Evolutionary conservation across 2,113 vertebrate species (phyloP).

Genomic region (Myrmecobius fasciatus): DNA sequence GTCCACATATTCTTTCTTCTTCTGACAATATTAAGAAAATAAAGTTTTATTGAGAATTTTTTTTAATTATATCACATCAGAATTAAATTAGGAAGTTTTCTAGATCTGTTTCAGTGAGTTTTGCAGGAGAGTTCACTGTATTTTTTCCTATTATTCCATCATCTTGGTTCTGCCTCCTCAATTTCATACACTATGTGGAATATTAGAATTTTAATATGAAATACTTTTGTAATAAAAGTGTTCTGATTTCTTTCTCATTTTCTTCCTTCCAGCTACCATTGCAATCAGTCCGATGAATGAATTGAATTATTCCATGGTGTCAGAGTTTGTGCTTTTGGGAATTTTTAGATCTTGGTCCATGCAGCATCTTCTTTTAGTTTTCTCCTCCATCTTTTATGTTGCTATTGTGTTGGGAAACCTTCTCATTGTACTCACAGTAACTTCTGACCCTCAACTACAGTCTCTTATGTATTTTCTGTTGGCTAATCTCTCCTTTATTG

Average conservation of each 20-base stretch:
- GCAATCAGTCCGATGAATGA: neutral
- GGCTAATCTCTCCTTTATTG: no score
- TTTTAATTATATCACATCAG: neutral
- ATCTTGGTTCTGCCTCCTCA: neutral
- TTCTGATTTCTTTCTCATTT: no score
- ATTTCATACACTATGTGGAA: neutral
- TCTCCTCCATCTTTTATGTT: conserved; percentile 57
- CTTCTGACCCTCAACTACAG: no score
- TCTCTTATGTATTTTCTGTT: no score
- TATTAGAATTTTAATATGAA: neutral
- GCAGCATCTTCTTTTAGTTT: conserved; percentile 55
- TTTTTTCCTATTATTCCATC: neutral
- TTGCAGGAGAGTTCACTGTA: neutral
- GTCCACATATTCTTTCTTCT: neutral
- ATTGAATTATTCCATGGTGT: conserved; percentile 53
- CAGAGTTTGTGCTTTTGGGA: conserved; percentile 68
- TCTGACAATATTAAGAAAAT: neutral
- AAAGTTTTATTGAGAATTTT: neutral
- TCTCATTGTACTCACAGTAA: no score
- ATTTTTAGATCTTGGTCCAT: conserved; percentile 58
- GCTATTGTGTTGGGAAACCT: no score
- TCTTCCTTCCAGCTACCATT: neutral
- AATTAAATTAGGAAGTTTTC: neutral
- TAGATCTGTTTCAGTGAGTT: neutral
- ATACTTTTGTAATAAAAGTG: neutral